Evolutionary conservation across 2,888 invertebrate species (phyloP).

Genomic region (Eupeodes luniger): DNA sequence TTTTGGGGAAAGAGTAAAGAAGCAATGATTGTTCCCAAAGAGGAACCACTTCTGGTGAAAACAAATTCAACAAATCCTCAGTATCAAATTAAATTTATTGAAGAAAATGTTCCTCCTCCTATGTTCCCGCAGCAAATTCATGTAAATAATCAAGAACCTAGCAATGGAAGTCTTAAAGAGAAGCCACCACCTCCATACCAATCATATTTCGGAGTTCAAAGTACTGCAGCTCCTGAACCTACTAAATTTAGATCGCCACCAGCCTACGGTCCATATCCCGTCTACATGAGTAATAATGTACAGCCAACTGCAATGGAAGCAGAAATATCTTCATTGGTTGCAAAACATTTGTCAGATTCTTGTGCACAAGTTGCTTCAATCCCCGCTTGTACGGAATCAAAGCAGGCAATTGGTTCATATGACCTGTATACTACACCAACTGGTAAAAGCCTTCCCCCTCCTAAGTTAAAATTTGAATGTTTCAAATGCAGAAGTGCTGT

Average conservation of each 20-base stretch:
- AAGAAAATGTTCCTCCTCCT: not conserved
- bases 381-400: not conserved
- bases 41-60: conserved; percentile 16
- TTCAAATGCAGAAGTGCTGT: conserved; percentile 89
- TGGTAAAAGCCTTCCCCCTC: conserved; percentile 31
- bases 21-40: not conserved
- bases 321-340: not conserved
- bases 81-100: not conserved
- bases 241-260: conserved; percentile 72
- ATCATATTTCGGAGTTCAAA: not conserved
- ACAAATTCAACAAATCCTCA: not conserved
- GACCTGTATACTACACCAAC: conserved; percentile 34
- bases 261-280: conserved; percentile 41
- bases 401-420: conserved; percentile 9
- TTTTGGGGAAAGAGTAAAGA: conserved; percentile 22
- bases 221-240: not conserved
- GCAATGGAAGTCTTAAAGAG: not conserved
- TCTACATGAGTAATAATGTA: not conserved
- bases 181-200: conserved; percentile 10
- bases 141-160: not conserved
- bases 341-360: not conserved
- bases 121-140: not conserved
- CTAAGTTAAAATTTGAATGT: conserved; percentile 86
- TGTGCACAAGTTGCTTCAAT: not conserved
- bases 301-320: not conserved